These are phyloP conservation scores for Microchirus variegatus DNA, from an alignment of 2,797 vertebrate species.

Conservation along the genomic window DNA sequence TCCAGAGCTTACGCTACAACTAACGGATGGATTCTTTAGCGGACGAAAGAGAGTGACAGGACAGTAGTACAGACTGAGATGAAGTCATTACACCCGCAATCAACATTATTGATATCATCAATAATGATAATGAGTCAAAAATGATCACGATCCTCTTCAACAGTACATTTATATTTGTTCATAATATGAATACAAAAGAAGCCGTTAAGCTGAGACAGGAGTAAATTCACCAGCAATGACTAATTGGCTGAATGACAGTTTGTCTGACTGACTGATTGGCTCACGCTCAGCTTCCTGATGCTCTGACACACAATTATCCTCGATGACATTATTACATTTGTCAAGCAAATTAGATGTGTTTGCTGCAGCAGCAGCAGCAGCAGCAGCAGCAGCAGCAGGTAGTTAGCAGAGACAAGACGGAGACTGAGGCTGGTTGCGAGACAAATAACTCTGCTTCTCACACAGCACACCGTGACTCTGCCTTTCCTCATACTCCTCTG, in stretches of 20 bases:
- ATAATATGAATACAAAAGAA: neutral
- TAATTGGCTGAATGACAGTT: slow-evolving; percentile 67
- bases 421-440: slow-evolving; percentile 35
- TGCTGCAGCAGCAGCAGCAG: slow-evolving; percentile 75
- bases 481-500: no score
- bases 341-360: slow-evolving; percentile 84
- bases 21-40: no score
- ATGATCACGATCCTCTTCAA: neutral
- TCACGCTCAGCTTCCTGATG: slow-evolving; percentile 69
- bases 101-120: no score
- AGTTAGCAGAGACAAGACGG: slow-evolving; percentile 51
- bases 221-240: slow-evolving; percentile 1
- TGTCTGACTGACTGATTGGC: slow-evolving; percentile 55
- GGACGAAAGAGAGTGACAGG: no score
- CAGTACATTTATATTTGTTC: neutral
- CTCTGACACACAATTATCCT: slow-evolving; percentile 85
- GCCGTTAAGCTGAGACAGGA: slow-evolving; percentile 59
- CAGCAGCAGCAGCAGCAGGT: slow-evolving; percentile 77
- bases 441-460: slow-evolving; percentile 38
- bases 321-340: slow-evolving; percentile 80
- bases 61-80: no score
- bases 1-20: no score
- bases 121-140: neutral
- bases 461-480: slow-evolving; percentile 10
- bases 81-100: no score